Conservation (phyloP, 2,113 vertebrate species). For the Rhineura floridana region DNA sequence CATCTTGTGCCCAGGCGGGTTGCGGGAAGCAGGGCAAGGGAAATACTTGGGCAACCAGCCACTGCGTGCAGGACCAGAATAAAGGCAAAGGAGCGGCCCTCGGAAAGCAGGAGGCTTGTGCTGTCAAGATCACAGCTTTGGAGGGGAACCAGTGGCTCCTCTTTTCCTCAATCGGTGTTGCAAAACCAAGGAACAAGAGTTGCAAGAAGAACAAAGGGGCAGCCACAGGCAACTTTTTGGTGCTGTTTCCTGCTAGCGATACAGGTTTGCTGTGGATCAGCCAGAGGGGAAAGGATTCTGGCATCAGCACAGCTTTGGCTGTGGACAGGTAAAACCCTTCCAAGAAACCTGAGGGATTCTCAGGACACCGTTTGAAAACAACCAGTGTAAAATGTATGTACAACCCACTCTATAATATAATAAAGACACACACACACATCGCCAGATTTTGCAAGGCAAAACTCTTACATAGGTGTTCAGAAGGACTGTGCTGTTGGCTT, state of each 20-base stretch:
- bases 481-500: constrained; percentile 45
- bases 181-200: not conserved
- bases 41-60: constrained; percentile 20
- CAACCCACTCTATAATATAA: not conserved
- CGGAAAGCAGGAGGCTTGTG: not conserved
- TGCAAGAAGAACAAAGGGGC: not conserved
- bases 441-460: not conserved
- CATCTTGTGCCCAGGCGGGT: not conserved
- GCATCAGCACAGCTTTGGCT: not conserved
- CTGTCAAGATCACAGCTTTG: not conserved
- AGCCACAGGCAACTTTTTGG: not conserved
- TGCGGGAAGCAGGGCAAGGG: not conserved
- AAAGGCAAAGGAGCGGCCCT: not conserved
- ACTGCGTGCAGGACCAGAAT: not conserved
- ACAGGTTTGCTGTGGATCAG: not conserved
- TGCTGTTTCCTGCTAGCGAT: not conserved
- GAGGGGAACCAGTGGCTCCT: not conserved
- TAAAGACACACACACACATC: too few relatives aligned
- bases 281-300: not conserved
- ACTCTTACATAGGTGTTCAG: constrained; percentile 59
- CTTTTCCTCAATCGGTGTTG: not conserved
- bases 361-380: not conserved
- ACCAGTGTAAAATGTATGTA: not conserved
- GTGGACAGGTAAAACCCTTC: not conserved
- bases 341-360: constrained; percentile 20